Percentiles rank a stretch among this genome's conserved stretches.
Conservation (phyloP, 2,888 invertebrate genomes). For the Beris chalybata region DNA sequence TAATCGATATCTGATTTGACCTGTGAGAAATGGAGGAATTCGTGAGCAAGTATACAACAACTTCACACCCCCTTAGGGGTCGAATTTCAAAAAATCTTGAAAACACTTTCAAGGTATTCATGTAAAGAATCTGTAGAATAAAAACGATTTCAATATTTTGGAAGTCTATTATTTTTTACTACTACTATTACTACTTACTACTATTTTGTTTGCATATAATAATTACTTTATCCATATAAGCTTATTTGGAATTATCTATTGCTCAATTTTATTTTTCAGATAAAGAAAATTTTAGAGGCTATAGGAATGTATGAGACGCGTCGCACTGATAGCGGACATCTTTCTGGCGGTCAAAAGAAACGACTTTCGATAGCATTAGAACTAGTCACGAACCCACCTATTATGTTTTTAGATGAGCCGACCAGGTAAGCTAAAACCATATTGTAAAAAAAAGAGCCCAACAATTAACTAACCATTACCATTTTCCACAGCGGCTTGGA, state of each 20-base stretch:
- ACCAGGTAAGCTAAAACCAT: conserved; percentile 69
- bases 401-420: conserved; percentile 94
- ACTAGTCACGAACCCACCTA: conserved; percentile 86
- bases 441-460: neutral
- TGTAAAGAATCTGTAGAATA: too few species aligned
- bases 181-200: too few species aligned
- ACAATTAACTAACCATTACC: neutral
- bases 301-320: conserved; percentile 70
- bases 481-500: conserved; percentile 68
- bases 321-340: conserved; percentile 67
- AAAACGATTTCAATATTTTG: too few species aligned
- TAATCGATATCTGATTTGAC: too few species aligned
- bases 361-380: conserved; percentile 88
- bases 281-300: conserved; percentile 76
- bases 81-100: too few species aligned
- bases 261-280: conserved; percentile 58
- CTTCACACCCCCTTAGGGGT: too few species aligned
- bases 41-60: too few species aligned
- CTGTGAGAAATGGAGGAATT: too few species aligned
- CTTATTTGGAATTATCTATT: conserved; percentile 38
- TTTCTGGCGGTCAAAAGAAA: conserved; percentile 91
- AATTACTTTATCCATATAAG: too few species aligned
- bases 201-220: too few species aligned
- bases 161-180: too few species aligned
- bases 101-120: too few species aligned